phyloP scores from a whole-genome alignment of 2,888 invertebrate genomes.

The Perizoma flavofasciatum region DNA sequence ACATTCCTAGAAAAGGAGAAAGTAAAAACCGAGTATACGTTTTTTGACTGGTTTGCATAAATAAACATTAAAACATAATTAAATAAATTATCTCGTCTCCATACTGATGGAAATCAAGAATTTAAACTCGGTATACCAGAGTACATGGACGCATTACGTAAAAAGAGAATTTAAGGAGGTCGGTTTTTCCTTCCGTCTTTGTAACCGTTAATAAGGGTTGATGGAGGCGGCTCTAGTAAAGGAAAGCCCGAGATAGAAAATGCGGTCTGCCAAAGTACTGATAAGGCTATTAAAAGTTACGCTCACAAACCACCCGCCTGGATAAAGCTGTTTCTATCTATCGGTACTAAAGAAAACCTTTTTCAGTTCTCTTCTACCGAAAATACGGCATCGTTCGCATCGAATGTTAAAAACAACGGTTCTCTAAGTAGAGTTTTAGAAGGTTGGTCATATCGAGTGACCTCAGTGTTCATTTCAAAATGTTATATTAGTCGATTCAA shows the following conservation, averaged over 20 bases:
- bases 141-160: slow-evolving; percentile 19
- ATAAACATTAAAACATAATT: not conserved
- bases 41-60: too few species aligned
- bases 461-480: too few species aligned
- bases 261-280: slow-evolving; percentile 70
- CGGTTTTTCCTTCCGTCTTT: slow-evolving; percentile 53
- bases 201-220: slow-evolving; percentile 65
- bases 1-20: too few species aligned
- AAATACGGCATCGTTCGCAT: slow-evolving; percentile 43
- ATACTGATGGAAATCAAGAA: slow-evolving; percentile 25
- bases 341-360: slow-evolving; percentile 61
- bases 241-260: slow-evolving; percentile 59
- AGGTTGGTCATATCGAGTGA: too few species aligned
- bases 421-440: slow-evolving; percentile 45
- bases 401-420: slow-evolving; percentile 45
- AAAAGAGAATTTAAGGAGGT: slow-evolving; percentile 42
- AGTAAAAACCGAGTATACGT: not conserved
- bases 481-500: too few species aligned
- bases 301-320: slow-evolving; percentile 65
- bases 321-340: slow-evolving; percentile 66
- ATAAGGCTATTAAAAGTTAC: slow-evolving; percentile 83
- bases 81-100: slow-evolving; percentile 13
- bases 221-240: slow-evolving; percentile 53
- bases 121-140: slow-evolving; percentile 34
- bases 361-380: slow-evolving; percentile 35